Evolutionary conservation across 2,888 invertebrate species (phyloP), one percentile per base, ranked within the genome.

Genomic region (Bellardia bayeri): DNA sequence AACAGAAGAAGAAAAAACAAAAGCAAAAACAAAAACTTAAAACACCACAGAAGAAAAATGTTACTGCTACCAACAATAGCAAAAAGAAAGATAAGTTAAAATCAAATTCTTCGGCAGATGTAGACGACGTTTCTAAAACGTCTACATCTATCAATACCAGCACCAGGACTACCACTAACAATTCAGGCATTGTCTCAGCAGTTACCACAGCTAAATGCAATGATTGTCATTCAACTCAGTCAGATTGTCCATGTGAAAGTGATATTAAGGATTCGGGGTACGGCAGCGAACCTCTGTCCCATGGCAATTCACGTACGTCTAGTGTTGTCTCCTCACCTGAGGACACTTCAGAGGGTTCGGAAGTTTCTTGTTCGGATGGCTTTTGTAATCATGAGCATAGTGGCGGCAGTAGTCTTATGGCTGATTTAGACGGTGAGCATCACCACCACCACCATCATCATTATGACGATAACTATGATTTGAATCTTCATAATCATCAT

Each of bases 351-450:
- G 98, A 98, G 91, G 98, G 98, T 45, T 98, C 98, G 0, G 98
- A 98, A 92, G 96, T 98, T 78, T 97, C 97, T 0, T 98, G 98
- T 93, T 97, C 97, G 0, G 98, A 98, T 92, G 97, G 97, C 61
- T 97, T 97, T 92, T 98, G 98, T 93, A 97, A 97, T 92, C 96
- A 96, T 90, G 97, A 97, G 23, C 90, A 91, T 68, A 91, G 90
- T 37, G 51, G 63, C 45, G 51, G 88, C 37, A 84, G 76, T 23
- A 90, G 78, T 64, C 79, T 83, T 30, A 40, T 87, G 54, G 82
- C 81, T 51, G 90, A 90, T 56, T 88, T 89, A 79, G 89, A 88
- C 16, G 87, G 89, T 75, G 89, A 90, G 13, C 45, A 45, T 13
- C 45, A 45, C 45, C 9, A 45, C 87, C 78, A 74, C 89, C 74